phyloP scores from a whole-genome alignment of 2,113 vertebrate species.

The Atractosteus spatula region DNA sequence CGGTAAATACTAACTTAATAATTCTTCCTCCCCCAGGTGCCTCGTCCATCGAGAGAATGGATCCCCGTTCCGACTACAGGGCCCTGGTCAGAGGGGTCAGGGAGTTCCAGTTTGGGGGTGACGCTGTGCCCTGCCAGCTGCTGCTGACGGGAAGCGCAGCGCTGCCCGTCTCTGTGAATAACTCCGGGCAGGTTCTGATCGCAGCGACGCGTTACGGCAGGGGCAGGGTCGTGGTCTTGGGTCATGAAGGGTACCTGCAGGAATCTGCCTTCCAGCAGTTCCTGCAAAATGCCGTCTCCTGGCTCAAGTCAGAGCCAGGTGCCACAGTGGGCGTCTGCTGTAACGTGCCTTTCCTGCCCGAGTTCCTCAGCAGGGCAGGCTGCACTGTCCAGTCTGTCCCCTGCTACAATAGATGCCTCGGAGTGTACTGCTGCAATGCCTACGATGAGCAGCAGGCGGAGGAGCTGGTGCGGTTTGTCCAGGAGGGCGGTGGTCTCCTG shows the following conservation, averaged over 20 bases:
- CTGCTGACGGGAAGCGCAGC: conserved; percentile 56
- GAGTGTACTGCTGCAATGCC: conserved; percentile 43
- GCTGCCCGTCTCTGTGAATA: conserved; percentile 58
- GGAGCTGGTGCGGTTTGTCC: conserved; percentile 44
- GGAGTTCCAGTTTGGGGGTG: conserved; percentile 54
- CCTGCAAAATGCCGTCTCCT: conserved; percentile 58
- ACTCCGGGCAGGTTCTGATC: conserved; percentile 59
- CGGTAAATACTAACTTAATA: too few relatives aligned
- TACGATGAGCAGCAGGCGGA: conserved; percentile 16
- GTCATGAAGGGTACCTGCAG: conserved; percentile 60
- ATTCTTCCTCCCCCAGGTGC: too few relatives aligned
- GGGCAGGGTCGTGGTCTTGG: conserved; percentile 58
- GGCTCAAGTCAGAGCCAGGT: conserved; percentile 51
- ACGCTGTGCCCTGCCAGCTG: conserved; percentile 59
- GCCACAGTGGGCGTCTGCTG: conserved; percentile 49
- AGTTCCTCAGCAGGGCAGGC: conserved; percentile 41
- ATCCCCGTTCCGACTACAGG: conserved; percentile 47
- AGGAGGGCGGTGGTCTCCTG: conserved; percentile 47
- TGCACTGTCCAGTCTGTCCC: conserved; percentile 12
- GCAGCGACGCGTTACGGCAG: conserved; percentile 59
- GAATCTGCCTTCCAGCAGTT: conserved; percentile 52
- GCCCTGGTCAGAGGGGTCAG: conserved; percentile 52
- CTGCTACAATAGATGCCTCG: not conserved
- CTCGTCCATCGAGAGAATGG: conserved; percentile 37
- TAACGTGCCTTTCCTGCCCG: conserved; percentile 39